Percentiles rank a stretch among this genome's conserved stretches.
phyloP scores from a whole-genome alignment of 2,113 vertebrate genomes.

The Siphamia tubifer region DNA sequence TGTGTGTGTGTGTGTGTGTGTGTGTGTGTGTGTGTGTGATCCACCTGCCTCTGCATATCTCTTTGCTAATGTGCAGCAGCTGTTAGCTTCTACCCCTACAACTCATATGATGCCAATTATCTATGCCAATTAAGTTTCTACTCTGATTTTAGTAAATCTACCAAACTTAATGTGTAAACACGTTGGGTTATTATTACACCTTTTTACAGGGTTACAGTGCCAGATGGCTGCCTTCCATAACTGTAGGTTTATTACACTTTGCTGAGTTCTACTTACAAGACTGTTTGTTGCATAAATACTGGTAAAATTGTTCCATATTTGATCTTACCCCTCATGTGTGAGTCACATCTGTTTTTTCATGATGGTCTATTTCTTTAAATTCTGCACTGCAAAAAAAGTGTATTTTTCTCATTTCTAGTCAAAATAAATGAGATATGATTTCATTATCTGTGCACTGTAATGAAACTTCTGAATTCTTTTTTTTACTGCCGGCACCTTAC shows the following conservation, averaged over 20 bases:
- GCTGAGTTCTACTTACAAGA: background rate
- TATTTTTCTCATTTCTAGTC: too few species aligned
- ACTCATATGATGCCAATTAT: conserved; percentile 61
- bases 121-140: conserved; percentile 41
- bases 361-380: too few species aligned
- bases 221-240: conserved; percentile 20
- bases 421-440: too few species aligned
- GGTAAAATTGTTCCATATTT: too few species aligned
- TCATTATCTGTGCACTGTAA: too few species aligned
- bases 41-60: conserved; percentile 46
- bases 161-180: conserved; percentile 31
- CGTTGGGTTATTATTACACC: conserved; percentile 10
- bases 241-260: background rate
- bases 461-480: too few species aligned
- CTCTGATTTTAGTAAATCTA: conserved; percentile 43
- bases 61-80: conserved; percentile 61
- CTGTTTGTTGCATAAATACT: too few species aligned
- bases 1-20: background rate
- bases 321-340: too few species aligned
- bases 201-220: conserved; percentile 2
- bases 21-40: background rate
- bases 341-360: too few species aligned
- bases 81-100: conserved; percentile 49
- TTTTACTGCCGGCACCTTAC: too few species aligned
- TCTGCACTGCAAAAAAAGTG: too few species aligned